Evolutionary conservation across 2,797 vertebrate genomes (phyloP).

Genomic region (Myiotriccus ornatus): DNA sequence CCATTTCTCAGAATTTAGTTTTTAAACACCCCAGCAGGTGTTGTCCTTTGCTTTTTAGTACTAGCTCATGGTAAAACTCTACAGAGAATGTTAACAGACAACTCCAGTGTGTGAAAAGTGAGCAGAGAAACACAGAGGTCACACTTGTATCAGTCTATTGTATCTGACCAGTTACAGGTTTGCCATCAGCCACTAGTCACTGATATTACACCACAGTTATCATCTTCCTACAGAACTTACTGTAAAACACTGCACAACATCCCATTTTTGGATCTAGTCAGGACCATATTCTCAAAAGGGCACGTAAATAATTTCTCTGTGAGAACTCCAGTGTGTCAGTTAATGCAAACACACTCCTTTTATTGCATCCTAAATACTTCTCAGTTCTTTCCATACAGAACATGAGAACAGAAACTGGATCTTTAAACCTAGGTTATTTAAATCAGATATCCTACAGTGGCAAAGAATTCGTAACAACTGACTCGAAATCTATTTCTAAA

Average conservation of each 20-base stretch:
- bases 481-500: not conserved
- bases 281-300: not conserved
- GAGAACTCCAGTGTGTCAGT: not conserved
- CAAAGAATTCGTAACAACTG: not conserved
- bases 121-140: not conserved
- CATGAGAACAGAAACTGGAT: not conserved
- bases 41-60: not conserved
- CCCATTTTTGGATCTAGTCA: not conserved
- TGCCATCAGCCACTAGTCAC: not conserved
- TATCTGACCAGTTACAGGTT: not conserved
- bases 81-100: not conserved
- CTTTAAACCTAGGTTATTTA: not conserved
- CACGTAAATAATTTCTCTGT: not conserved
- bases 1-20: not conserved
- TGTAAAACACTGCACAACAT: not conserved
- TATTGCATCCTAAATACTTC: not conserved
- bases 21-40: not conserved
- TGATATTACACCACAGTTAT: not conserved
- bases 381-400: not conserved
- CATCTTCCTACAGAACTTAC: not conserved
- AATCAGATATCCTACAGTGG: not conserved
- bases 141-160: not conserved
- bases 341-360: not conserved
- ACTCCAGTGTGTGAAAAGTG: not conserved
- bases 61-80: not conserved